phyloP scores from a whole-genome alignment of 1,140 invertebrate species.

The Solenopsis fugax region DNA sequence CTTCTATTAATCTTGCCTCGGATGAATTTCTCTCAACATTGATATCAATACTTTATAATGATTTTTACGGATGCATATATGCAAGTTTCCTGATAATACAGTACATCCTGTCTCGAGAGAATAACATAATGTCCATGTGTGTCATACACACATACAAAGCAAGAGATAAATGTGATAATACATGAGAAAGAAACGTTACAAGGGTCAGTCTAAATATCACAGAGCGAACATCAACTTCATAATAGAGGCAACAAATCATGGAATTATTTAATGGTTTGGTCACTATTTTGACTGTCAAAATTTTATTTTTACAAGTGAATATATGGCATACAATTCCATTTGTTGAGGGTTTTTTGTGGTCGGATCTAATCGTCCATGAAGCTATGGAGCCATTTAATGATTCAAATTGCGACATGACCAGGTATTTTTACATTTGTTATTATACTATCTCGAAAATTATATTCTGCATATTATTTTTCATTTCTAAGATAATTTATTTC shows the following conservation, averaged over 20 bases:
- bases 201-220: slow-evolving; percentile 7
- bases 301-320: slow-evolving; percentile 14
- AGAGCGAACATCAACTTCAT: neutral
- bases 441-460: neutral
- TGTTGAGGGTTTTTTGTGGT: too few species aligned
- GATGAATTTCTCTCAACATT: neutral
- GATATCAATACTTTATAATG: neutral
- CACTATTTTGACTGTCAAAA: neutral
- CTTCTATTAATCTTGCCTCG: neutral
- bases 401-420: neutral
- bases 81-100: slow-evolving; percentile 23
- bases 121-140: neutral
- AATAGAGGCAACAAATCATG: slow-evolving; percentile 17
- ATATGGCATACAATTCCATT: too few species aligned
- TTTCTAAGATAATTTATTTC: neutral
- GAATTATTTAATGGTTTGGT: neutral
- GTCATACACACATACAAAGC: neutral
- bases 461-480: neutral
- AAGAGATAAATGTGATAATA: slow-evolving; percentile 44
- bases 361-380: too few species aligned
- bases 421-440: slow-evolving; percentile 36
- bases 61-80: neutral
- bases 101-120: slow-evolving; percentile 46
- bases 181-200: neutral
- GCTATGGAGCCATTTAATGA: too few species aligned